Conservation (phyloP, 2,888 invertebrate genomes). For the Mesorhabditis sp. region DNA sequence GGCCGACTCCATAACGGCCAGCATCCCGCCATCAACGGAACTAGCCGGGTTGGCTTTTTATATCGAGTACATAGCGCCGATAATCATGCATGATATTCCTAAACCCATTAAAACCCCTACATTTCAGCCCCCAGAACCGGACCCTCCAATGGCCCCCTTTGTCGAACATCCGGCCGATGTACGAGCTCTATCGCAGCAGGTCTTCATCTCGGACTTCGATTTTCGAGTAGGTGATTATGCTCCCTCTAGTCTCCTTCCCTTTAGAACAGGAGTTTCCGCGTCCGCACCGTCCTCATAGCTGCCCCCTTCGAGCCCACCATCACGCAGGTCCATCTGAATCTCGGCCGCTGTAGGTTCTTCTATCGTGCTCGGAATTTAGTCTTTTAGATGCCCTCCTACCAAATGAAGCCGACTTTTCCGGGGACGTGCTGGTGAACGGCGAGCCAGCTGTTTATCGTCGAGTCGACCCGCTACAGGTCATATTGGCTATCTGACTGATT, state of each 20-base stretch:
- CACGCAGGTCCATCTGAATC: slow-evolving; percentile 29
- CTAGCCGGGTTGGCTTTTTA: neutral
- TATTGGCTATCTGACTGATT: neutral
- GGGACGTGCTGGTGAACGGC: slow-evolving; percentile 17
- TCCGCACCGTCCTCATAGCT: slow-evolving; percentile 45
- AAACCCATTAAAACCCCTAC: neutral
- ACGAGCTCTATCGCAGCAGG: slow-evolving; percentile 30
- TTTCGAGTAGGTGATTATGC: neutral
- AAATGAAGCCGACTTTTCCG: slow-evolving; percentile 19
- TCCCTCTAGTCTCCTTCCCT: slow-evolving; percentile 9
- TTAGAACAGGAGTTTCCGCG: slow-evolving; percentile 19
- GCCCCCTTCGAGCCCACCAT: slow-evolving; percentile 30
- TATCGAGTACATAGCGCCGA: neutral
- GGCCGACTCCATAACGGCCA: neutral
- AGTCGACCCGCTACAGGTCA: slow-evolving; percentile 15
- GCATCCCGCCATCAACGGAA: neutral
- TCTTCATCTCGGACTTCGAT: slow-evolving; percentile 21
- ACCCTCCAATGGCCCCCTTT: slow-evolving; percentile 19
- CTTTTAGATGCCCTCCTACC: slow-evolving; percentile 34
- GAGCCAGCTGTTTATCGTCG: slow-evolving; percentile 9
- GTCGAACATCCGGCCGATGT: slow-evolving; percentile 26
- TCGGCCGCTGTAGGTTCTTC: slow-evolving; percentile 26
- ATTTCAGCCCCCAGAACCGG: slow-evolving; percentile 8
- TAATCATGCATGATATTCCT: neutral
- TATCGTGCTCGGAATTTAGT: slow-evolving; percentile 7